A percentile compares a stretch with the other conserved stretches of the same genome.
These are phyloP conservation scores for Apteryx owenii DNA, from an alignment of 2,113 vertebrate species.

Conservation along the genomic window DNA sequence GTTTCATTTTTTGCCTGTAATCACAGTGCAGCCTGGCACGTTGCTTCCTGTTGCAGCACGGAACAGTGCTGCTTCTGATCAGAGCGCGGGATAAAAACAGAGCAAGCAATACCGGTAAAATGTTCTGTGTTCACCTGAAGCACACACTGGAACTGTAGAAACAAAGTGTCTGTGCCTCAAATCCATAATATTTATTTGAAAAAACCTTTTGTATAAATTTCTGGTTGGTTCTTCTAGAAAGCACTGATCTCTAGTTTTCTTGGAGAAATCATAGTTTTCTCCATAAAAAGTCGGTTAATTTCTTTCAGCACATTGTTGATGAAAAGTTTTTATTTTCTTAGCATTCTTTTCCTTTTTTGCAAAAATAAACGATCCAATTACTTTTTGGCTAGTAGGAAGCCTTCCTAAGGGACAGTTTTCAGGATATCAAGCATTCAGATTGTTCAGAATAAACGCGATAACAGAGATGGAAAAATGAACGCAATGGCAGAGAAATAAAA, in stretches of 20 bases:
- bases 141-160: background rate
- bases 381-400: background rate
- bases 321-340: background rate
- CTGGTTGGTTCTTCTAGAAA: background rate
- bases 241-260: background rate
- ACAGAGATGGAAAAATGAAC: background rate
- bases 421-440: background rate
- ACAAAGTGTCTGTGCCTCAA: background rate
- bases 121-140: background rate
- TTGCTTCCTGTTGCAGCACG: background rate
- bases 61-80: background rate
- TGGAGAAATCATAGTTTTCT: background rate
- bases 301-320: background rate
- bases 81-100: background rate
- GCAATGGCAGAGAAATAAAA: background rate
- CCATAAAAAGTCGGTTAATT: background rate
- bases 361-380: background rate
- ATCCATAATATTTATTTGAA: background rate
- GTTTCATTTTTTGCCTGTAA: background rate
- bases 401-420: rapidly evolving
- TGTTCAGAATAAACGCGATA: background rate
- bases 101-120: too few relatives aligned
- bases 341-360: background rate
- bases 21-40: background rate
- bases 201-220: background rate